Percentiles rank a stretch among this genome's conserved stretches.
These are phyloP conservation scores for Megalops atlanticus DNA, from an alignment of 2,113 vertebrate genomes.

Conservation along the genomic window DNA sequence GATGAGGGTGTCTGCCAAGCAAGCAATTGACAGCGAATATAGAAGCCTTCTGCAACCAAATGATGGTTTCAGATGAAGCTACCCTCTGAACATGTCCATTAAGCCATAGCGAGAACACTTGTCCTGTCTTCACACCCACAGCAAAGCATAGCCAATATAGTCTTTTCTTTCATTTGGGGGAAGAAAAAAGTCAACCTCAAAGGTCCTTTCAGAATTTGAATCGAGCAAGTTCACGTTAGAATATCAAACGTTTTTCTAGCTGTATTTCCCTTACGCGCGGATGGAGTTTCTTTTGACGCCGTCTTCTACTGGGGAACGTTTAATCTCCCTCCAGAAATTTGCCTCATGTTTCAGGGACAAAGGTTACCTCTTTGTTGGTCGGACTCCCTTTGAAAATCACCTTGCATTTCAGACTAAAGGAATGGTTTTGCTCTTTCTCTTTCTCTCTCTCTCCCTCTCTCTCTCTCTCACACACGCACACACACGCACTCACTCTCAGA, in stretches of 20 bases:
- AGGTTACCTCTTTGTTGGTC: neutral
- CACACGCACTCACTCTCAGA: neutral
- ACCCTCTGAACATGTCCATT: neutral
- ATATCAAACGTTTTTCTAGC: neutral
- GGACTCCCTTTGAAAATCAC: neutral
- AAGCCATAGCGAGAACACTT: neutral
- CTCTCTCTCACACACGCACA: neutral
- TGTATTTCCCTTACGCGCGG: neutral
- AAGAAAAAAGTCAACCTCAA: neutral
- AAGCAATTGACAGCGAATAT: constrained; percentile 48
- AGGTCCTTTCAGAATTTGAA: neutral
- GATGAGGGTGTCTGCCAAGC: constrained; percentile 48
- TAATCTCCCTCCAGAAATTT: neutral
- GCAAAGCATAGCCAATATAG: neutral
- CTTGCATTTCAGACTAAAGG: neutral
- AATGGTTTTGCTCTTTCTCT: neutral
- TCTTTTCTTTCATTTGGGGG: neutral
- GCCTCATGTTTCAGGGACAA: neutral
- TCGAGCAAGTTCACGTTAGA: neutral
- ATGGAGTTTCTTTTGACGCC: neutral
- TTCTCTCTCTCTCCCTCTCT: neutral
- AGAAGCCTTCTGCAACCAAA: neutral
- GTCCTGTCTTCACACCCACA: neutral
- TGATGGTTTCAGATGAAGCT: neutral
- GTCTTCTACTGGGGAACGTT: neutral